Percentiles rank a stretch among this genome's conserved stretches.
These are phyloP conservation scores for Podarcis cretensis DNA, from an alignment of 2,113 vertebrate genomes.

Conservation along the genomic window DNA sequence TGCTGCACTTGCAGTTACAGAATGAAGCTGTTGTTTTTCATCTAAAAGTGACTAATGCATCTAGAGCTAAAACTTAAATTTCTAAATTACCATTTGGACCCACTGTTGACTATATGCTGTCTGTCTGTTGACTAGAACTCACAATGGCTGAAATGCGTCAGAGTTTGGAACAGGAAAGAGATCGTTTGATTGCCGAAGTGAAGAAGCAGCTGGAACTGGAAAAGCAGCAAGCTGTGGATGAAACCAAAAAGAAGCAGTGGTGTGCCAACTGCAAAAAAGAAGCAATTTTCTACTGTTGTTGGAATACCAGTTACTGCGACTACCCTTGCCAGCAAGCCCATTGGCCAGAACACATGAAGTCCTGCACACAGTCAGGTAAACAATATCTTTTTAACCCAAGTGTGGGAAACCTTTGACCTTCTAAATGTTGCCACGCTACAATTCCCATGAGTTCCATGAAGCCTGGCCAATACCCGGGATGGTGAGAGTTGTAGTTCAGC, in stretches of 20 bases:
- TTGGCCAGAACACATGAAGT: conserved; percentile 99
- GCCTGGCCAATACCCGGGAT: too few relatives aligned
- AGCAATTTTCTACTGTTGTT: conserved; percentile 98
- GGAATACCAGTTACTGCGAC: conserved; percentile 98
- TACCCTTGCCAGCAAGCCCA: conserved; percentile 98
- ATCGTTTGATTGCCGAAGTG: conserved; percentile 92
- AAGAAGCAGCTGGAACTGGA: conserved; percentile 95
- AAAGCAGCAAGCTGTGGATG: conserved; percentile 94
- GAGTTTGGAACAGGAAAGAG: conserved; percentile 94
- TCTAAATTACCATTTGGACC: neutral
- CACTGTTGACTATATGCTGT: neutral
- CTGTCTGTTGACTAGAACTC: conserved; percentile 79
- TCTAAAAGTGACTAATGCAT: neutral
- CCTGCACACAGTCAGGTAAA: conserved; percentile 97
- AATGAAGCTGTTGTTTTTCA: neutral
- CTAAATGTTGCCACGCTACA: too few relatives aligned
- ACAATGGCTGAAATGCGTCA: conserved; percentile 99
- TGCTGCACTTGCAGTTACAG: neutral
- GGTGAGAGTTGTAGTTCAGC: too few relatives aligned
- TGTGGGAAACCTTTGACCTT: too few relatives aligned
- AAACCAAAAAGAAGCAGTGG: conserved; percentile 99
- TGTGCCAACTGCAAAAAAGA: conserved; percentile 98
- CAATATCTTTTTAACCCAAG: neutral
- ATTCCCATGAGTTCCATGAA: too few relatives aligned
- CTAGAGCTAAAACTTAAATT: neutral